A percentile compares a stretch with the other conserved stretches of the same genome.
phyloP scores from a whole-genome alignment of 92 coral and sea anemone species.

The Galaxea fascicularis region DNA sequence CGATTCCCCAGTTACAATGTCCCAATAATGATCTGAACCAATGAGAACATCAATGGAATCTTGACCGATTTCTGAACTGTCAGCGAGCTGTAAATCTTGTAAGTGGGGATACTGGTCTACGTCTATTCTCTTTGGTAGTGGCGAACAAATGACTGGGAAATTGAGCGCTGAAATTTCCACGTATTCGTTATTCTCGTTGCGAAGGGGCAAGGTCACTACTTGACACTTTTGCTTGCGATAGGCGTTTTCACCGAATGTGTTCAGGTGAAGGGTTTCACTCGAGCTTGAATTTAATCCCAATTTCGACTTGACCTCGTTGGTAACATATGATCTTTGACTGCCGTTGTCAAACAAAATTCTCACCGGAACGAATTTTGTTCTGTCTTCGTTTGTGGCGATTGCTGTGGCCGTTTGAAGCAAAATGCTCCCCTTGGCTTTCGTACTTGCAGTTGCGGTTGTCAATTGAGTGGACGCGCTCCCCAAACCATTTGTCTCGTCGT shows the following conservation, averaged over 20 bases:
- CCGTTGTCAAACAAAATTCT: slow-evolving; percentile 41
- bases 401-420: too few species aligned
- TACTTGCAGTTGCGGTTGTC: background rate
- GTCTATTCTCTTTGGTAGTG: slow-evolving; percentile 58
- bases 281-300: slow-evolving; percentile 52
- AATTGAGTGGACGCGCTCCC: slow-evolving; percentile 1
- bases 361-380: background rate
- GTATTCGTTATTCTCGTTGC: slow-evolving; percentile 12
- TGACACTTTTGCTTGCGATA: slow-evolving; percentile 65
- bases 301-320: slow-evolving; percentile 34
- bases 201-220: slow-evolving; percentile 39
- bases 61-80: slow-evolving; percentile 9
- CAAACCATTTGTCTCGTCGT: too few species aligned
- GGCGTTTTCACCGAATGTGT: slow-evolving; percentile 63
- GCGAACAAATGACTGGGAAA: slow-evolving; percentile 75
- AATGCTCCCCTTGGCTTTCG: slow-evolving; percentile 22
- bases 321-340: slow-evolving; percentile 71
- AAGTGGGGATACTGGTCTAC: too few species aligned
- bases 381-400: too few species aligned
- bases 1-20: slow-evolving; percentile 46
- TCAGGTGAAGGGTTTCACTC: slow-evolving; percentile 68
- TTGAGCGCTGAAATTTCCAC: slow-evolving; percentile 50
- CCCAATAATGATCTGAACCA: slow-evolving; percentile 66
- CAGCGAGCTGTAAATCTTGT: slow-evolving; percentile 40
- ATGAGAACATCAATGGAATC: too few species aligned